Conservation (phyloP, 2,888 invertebrate species). For the Nemotelus nigrinus region DNA sequence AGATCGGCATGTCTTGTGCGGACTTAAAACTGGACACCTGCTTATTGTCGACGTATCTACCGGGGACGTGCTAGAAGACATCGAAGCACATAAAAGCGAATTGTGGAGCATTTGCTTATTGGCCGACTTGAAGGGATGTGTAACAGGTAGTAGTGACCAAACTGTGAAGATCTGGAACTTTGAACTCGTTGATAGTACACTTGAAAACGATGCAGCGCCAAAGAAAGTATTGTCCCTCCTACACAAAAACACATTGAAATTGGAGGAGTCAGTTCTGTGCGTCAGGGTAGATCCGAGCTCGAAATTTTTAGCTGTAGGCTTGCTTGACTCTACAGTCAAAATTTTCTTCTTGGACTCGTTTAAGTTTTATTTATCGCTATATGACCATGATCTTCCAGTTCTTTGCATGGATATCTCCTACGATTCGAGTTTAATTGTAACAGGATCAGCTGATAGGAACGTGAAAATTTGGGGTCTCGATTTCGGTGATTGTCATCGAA, state of each 20-base stretch:
- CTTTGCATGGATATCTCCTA: conserved; percentile 92
- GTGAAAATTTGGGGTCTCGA: conserved; percentile 98
- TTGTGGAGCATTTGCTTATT: conserved; percentile 81
- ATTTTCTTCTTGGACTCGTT: conserved; percentile 94
- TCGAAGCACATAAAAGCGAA: conserved; percentile 84
- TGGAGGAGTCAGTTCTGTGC: conserved; percentile 88
- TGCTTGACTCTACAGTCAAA: conserved; percentile 93
- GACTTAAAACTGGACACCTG: conserved; percentile 84
- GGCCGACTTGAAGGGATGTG: conserved; percentile 85
- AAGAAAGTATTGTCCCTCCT: conserved; percentile 76
- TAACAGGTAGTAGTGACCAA: conserved; percentile 88
- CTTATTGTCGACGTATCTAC: conserved; percentile 86
- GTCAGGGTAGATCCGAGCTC: conserved; percentile 86
- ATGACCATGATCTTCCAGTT: conserved; percentile 96
- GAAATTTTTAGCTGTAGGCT: conserved; percentile 87
- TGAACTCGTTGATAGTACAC: conserved; percentile 74
- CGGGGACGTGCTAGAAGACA: conserved; percentile 81
- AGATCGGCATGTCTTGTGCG: conserved; percentile 89
- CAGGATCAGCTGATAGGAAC: conserved; percentile 95
- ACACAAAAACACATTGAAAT: conserved; percentile 82
- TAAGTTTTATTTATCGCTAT: conserved; percentile 94
- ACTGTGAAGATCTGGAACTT: conserved; percentile 95
- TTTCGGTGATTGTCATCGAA: conserved; percentile 97
- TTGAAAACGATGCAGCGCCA: conserved; percentile 47
- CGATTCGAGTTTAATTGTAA: conserved; percentile 86